These are phyloP conservation scores for Rhamphomyia laevipes DNA, from an alignment of 2,888 invertebrate genomes.

Conservation along the genomic window DNA sequence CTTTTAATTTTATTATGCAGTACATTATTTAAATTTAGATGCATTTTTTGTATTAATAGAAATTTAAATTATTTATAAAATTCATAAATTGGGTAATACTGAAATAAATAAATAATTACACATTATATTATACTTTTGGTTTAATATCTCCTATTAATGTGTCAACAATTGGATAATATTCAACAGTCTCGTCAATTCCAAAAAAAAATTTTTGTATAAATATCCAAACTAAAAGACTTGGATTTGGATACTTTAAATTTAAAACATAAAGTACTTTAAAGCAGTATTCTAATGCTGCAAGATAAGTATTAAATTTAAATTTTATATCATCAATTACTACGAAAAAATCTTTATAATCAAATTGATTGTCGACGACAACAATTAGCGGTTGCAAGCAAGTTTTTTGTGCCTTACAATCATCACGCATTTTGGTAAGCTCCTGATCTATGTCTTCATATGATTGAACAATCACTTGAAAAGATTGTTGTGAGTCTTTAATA, in stretches of 20 bases:
- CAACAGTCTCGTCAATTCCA: not conserved
- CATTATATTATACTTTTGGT: not conserved
- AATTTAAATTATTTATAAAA: not conserved
- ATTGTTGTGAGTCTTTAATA: slow-evolving; percentile 1
- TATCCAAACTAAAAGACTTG: slow-evolving; percentile 1
- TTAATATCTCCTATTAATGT: slow-evolving; percentile 1
- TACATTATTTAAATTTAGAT: no score
- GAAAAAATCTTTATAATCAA: slow-evolving; percentile 1
- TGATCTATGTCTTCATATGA: not conserved
- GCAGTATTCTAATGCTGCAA: slow-evolving; percentile 2
- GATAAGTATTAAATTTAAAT: slow-evolving; percentile 1
- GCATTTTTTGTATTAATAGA: no score
- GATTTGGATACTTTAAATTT: slow-evolving; percentile 1
- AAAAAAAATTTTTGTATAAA: slow-evolving; percentile 2
- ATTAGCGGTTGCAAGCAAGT: slow-evolving; percentile 1
- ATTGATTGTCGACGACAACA: not conserved
- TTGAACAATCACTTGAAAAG: not conserved
- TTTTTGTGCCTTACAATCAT: not conserved
- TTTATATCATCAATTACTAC: not conserved
- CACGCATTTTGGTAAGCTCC: not conserved
- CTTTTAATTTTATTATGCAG: no score
- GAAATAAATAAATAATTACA: no score
- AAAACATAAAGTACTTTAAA: slow-evolving; percentile 2
- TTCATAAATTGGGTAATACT: no score
- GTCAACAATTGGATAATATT: not conserved